These are phyloP conservation scores for Aptenodytes forsteri DNA, from an alignment of 2,113 vertebrate genomes.

Conservation along the genomic window DNA sequence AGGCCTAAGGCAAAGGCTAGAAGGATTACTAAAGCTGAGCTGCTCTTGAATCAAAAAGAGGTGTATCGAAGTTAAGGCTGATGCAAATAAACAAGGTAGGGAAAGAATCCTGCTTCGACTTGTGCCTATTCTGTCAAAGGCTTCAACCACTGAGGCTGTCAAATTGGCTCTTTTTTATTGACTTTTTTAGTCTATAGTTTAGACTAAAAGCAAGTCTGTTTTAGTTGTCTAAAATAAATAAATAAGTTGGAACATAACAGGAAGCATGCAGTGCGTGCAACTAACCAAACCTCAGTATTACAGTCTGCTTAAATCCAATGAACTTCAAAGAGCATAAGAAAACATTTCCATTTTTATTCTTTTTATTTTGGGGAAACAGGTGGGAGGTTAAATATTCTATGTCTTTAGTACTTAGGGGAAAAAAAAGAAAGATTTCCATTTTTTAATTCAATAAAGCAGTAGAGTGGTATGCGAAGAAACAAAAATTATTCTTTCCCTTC, in stretches of 20 bases:
- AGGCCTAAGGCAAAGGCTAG: background rate
- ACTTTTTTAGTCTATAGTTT: background rate
- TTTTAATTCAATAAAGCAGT: background rate
- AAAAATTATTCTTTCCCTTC: background rate
- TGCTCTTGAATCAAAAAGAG: background rate
- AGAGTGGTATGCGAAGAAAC: background rate
- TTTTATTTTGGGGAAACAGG: conserved; percentile 5
- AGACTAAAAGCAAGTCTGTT: conserved; percentile 3
- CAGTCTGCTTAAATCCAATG: background rate
- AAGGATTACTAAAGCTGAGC: background rate
- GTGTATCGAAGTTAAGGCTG: background rate
- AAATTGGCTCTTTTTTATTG: background rate
- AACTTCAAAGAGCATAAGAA: conserved; percentile 28
- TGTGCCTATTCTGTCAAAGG: conserved; percentile 46
- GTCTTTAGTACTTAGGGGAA: background rate
- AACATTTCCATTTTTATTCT: background rate
- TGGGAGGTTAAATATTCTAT: conserved; percentile 15
- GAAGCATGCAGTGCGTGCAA: background rate
- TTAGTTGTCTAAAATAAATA: conserved; percentile 25
- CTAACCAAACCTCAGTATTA: background rate
- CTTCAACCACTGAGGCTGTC: background rate
- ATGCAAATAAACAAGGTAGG: background rate
- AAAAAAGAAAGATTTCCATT: background rate
- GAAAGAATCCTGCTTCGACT: background rate
- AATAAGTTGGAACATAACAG: background rate